A percentile compares a stretch with the other conserved stretches of the same genome.
Evolutionary conservation across 2,797 vertebrate species (phyloP).

Genomic region (Triplophysa bombifrons): DNA sequence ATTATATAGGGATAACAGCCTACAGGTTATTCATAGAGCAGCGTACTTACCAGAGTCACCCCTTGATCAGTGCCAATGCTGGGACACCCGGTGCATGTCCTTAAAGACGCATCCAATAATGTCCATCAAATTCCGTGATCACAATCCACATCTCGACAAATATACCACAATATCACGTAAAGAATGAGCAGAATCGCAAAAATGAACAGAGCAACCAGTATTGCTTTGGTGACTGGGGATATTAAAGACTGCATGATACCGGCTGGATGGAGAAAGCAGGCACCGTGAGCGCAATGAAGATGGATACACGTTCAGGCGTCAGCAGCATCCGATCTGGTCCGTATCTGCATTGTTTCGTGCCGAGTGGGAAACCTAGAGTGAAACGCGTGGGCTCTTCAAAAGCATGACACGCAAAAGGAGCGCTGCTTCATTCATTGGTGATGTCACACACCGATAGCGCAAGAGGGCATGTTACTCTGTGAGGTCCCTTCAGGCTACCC

Average conservation of each 20-base stretch:
- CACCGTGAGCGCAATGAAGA: constrained; percentile 46
- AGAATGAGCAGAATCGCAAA: constrained; percentile 98
- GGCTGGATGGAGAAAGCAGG: constrained; percentile 44
- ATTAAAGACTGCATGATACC: constrained; percentile 96
- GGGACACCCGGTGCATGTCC: constrained; percentile 50
- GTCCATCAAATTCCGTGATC: constrained; percentile 92
- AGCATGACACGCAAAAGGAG: constrained; percentile 36
- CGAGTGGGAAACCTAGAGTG: constrained; percentile 55
- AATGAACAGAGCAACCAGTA: constrained; percentile 95
- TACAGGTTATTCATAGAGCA: constrained; percentile 16
- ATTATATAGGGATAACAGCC: neutral
- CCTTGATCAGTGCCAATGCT: constrained; percentile 72
- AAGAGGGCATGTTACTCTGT: constrained; percentile 43
- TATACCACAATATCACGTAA: constrained; percentile 99
- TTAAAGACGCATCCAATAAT: constrained; percentile 63
- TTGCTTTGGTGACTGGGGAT: constrained; percentile 95
- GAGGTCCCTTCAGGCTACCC: constrained; percentile 27
- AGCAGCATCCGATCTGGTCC: constrained; percentile 31
- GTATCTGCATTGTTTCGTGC: constrained; percentile 59
- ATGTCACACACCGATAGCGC: constrained; percentile 43
- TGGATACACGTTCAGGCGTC: constrained; percentile 48
- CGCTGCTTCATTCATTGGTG: constrained; percentile 40
- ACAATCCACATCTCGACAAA: constrained; percentile 97
- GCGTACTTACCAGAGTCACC: constrained; percentile 75
- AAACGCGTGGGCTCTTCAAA: constrained; percentile 52